Evolutionary conservation across 2,113 vertebrate genomes (phyloP).

Genomic region (Trichechus manatus): DNA sequence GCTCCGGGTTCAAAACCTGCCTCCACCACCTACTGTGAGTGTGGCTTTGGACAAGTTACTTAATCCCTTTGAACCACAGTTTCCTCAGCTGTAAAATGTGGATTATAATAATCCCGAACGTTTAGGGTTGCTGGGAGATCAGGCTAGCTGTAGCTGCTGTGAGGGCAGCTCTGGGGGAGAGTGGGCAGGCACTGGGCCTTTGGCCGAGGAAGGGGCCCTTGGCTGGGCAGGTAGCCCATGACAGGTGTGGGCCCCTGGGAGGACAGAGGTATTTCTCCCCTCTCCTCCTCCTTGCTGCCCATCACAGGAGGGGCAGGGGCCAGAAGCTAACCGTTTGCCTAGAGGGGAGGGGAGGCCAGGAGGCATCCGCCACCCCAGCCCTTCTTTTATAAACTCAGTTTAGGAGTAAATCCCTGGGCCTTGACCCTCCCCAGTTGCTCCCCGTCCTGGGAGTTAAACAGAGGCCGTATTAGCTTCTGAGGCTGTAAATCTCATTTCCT

Average conservation of each 20-base stretch:
- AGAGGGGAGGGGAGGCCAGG: not conserved
- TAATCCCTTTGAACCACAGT: not conserved
- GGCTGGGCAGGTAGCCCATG: not conserved
- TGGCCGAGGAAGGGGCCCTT: not conserved
- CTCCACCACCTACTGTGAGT: not conserved
- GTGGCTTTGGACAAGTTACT: not conserved
- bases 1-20: not conserved
- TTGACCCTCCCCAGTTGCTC: constrained; percentile 31
- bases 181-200: rapidly evolving
- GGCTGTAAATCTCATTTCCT: not conserved
- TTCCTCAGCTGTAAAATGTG: not conserved
- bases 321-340: not conserved
- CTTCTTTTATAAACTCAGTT: constrained; percentile 38
- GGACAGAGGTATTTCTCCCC: not conserved
- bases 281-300: rapidly evolving
- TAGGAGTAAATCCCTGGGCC: constrained; percentile 46
- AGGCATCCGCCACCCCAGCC: not conserved
- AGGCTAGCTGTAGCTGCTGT: not conserved
- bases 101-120: rapidly evolving
- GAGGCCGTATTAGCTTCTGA: rapidly evolving
- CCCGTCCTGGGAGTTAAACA: constrained; percentile 22
- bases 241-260: not conserved
- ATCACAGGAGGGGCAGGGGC: not conserved
- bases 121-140: rapidly evolving
- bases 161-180: too few species aligned